A percentile compares a stretch with the other conserved stretches of the same genome.
phyloP scores from a whole-genome alignment of 2,888 invertebrate species.

The Quadriops clusia region DNA sequence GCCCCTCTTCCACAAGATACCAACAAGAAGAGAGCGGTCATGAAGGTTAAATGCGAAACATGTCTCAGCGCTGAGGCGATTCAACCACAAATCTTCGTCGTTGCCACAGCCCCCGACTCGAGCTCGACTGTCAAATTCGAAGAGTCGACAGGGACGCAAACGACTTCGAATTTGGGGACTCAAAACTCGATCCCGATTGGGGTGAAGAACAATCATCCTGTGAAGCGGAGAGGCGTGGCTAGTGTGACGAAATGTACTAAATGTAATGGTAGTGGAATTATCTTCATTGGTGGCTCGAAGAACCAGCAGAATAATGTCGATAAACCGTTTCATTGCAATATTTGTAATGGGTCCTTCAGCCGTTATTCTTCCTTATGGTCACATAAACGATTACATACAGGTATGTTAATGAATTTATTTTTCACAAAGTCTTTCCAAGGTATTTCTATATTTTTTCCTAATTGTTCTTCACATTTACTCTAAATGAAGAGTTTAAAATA shows the following conservation, averaged over 20 bases:
- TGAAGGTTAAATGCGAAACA: constrained; percentile 37
- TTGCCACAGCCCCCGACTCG: constrained; percentile 39
- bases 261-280: constrained; percentile 79
- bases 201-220: constrained; percentile 51
- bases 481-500: too few species aligned
- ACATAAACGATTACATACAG: constrained; percentile 76
- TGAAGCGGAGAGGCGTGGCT: constrained; percentile 70
- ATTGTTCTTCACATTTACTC: too few species aligned
- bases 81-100: constrained; percentile 50
- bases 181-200: constrained; percentile 41
- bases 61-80: constrained; percentile 36
- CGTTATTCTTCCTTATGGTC: constrained; percentile 83
- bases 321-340: constrained; percentile 81
- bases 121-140: constrained; percentile 32
- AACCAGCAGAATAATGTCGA: constrained; percentile 52
- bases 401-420: background rate
- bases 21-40: constrained; percentile 36
- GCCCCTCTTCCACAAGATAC: constrained; percentile 35
- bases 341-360: constrained; percentile 53
- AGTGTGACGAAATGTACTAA: constrained; percentile 80
- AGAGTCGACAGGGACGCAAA: constrained; percentile 26
- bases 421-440: constrained; percentile 1
- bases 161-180: constrained; percentile 27
- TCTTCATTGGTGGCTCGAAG: constrained; percentile 60
- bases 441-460: too few species aligned